A percentile compares a stretch with the other conserved stretches of the same genome.
Conservation (phyloP, 1,140 invertebrate species). For the Dryas iulia region DNA sequence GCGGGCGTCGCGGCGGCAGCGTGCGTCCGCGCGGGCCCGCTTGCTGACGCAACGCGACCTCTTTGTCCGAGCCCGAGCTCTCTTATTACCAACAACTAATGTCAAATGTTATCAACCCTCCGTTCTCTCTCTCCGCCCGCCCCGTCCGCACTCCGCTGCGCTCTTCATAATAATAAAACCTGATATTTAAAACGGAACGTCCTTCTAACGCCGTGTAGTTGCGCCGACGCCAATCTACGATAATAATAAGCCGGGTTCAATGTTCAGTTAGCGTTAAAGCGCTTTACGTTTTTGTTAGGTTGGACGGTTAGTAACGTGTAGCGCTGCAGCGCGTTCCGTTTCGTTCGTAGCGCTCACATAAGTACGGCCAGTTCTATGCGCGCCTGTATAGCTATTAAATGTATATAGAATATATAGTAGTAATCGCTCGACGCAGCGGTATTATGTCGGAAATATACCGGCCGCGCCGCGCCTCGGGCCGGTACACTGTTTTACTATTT, state of each 20-base stretch:
- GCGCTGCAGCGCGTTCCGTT: slow-evolving; percentile 57
- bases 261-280: slow-evolving; percentile 57
- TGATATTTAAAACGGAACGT: slow-evolving; percentile 81
- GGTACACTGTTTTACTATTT: slow-evolving; percentile 71
- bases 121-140: slow-evolving; percentile 52
- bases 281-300: slow-evolving; percentile 39
- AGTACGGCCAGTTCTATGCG: slow-evolving; percentile 80
- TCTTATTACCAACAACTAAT: slow-evolving; percentile 79
- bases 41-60: slow-evolving; percentile 75
- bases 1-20: slow-evolving; percentile 34
- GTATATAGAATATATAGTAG: slow-evolving; percentile 81
- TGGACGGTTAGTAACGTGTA: slow-evolving; percentile 46
- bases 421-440: slow-evolving; percentile 81
- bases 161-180: slow-evolving; percentile 81
- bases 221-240: slow-evolving; percentile 80
- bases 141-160: slow-evolving; percentile 73
- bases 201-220: slow-evolving; percentile 81
- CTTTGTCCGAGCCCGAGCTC: slow-evolving; percentile 69
- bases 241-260: slow-evolving; percentile 77
- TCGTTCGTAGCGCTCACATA: slow-evolving; percentile 75
- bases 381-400: slow-evolving; percentile 81
- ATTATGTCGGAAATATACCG: slow-evolving; percentile 81
- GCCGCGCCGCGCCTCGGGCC: slow-evolving; percentile 72
- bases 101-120: slow-evolving; percentile 78
- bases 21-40: slow-evolving; percentile 35